These are phyloP conservation scores for Orientallactaga sibirica DNA, from an alignment of 2,797 vertebrate species.

Conservation along the genomic window DNA sequence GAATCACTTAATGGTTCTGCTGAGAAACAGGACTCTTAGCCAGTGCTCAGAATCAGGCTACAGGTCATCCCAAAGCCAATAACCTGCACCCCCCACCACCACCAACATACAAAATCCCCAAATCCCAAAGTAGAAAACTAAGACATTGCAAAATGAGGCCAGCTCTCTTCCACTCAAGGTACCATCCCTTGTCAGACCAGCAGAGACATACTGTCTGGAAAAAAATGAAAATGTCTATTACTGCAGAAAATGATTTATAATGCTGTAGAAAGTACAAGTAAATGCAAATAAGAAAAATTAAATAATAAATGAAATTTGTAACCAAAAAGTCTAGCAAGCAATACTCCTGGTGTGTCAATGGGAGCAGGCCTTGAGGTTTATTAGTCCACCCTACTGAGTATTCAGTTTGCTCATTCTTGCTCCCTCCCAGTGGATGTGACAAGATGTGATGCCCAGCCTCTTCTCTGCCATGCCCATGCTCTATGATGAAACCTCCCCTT, in stretches of 20 bases:
- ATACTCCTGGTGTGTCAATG: neutral
- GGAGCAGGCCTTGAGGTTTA: too few species aligned
- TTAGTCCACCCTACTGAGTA: too few species aligned
- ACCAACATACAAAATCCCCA: neutral
- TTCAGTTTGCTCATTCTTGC: too few species aligned
- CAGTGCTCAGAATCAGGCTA: neutral
- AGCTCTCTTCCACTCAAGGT: neutral
- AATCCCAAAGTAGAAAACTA: neutral
- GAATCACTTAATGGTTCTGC: neutral
- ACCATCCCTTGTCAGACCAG: neutral
- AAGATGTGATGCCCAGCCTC: too few species aligned
- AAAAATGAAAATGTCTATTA: neutral
- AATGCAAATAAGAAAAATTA: constrained; percentile 12
- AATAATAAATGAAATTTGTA: neutral
- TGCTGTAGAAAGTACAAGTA: neutral
- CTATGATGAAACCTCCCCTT: too few species aligned
- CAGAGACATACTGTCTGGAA: neutral
- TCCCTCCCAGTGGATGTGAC: too few species aligned
- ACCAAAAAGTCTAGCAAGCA: neutral
- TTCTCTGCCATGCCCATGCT: too few species aligned
- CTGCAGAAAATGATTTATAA: neutral
- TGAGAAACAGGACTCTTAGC: neutral
- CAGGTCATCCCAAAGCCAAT: neutral
- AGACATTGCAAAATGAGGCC: neutral
- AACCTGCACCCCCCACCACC: too few species aligned